These are phyloP conservation scores for Campylomormyrus numenius DNA, from an alignment of 2,113 vertebrate genomes.

Conservation along the genomic window DNA sequence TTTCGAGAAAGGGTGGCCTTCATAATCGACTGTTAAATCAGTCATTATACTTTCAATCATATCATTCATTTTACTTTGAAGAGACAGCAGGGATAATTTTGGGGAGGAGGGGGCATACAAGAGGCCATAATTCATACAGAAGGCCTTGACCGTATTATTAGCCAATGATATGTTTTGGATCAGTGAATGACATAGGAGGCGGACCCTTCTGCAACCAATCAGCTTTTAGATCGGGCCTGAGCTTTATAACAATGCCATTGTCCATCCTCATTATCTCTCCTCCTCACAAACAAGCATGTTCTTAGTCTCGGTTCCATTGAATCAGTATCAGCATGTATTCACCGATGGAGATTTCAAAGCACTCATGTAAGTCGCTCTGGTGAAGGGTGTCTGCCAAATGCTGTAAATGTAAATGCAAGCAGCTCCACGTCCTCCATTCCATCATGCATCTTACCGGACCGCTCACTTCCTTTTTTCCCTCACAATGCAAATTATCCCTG, in stretches of 20 bases:
- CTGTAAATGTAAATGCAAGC: neutral
- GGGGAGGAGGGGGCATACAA: neutral
- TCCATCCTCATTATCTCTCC: neutral
- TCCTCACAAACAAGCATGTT: neutral
- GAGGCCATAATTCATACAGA: neutral
- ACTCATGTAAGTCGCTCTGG: neutral
- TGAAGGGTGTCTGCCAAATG: neutral
- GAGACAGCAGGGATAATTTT: neutral
- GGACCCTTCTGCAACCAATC: neutral
- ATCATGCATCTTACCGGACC: neutral
- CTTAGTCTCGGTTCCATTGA: neutral
- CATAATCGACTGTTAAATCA: neutral
- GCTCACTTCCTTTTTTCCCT: neutral
- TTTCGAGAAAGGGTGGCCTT: neutral
- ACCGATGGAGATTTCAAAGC: neutral
- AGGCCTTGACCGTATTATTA: neutral
- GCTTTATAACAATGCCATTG: neutral
- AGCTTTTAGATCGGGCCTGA: neutral
- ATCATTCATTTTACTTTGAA: neutral
- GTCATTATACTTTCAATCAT: neutral
- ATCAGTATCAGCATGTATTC: neutral
- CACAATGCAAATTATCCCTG: slow-evolving; percentile 21
- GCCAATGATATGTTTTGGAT: neutral
- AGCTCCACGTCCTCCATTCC: too few relatives aligned
- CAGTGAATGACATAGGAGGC: neutral